Conservation (phyloP, 2,888 invertebrate species). For the Conistra vaccinii region DNA sequence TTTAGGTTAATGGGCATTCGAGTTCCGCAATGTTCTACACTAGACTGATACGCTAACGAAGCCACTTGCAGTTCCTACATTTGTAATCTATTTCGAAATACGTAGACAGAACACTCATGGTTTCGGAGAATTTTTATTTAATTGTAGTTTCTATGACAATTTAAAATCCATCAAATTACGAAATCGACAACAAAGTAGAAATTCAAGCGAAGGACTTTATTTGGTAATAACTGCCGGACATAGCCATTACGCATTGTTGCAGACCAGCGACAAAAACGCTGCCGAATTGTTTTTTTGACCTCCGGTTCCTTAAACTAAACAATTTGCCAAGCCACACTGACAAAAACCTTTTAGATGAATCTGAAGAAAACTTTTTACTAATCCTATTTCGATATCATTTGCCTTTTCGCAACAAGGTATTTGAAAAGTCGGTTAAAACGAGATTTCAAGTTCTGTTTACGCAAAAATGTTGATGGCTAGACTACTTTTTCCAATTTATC, state of each 20-base stretch:
- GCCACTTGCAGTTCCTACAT: slow-evolving; percentile 31
- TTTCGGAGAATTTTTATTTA: slow-evolving; percentile 17
- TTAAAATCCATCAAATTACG: slow-evolving; percentile 46
- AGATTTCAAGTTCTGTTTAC: not conserved
- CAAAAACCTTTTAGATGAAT: slow-evolving; percentile 37
- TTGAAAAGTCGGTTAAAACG: not conserved
- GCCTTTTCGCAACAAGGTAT: not conserved
- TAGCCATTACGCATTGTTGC: slow-evolving; percentile 62
- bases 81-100: slow-evolving; percentile 36
- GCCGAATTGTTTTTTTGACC: slow-evolving; percentile 38
- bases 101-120: not conserved
- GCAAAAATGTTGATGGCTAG: not conserved
- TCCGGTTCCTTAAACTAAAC: slow-evolving; percentile 17
- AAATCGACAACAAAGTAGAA: slow-evolving; percentile 59
- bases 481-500: not conserved
- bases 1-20: slow-evolving; percentile 82
- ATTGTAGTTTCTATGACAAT: slow-evolving; percentile 45
- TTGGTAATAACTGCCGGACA: slow-evolving; percentile 70
- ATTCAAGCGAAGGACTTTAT: slow-evolving; percentile 68
- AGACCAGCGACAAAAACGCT: slow-evolving; percentile 53
- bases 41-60: slow-evolving; percentile 54
- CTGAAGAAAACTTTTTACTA: slow-evolving; percentile 36
- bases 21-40: slow-evolving; percentile 73
- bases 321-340: slow-evolving; percentile 36
- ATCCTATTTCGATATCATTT: slow-evolving; percentile 19